These are phyloP conservation scores for Pogonognathellus flavescens DNA, from an alignment of 1,140 invertebrate species.

Conservation along the genomic window DNA sequence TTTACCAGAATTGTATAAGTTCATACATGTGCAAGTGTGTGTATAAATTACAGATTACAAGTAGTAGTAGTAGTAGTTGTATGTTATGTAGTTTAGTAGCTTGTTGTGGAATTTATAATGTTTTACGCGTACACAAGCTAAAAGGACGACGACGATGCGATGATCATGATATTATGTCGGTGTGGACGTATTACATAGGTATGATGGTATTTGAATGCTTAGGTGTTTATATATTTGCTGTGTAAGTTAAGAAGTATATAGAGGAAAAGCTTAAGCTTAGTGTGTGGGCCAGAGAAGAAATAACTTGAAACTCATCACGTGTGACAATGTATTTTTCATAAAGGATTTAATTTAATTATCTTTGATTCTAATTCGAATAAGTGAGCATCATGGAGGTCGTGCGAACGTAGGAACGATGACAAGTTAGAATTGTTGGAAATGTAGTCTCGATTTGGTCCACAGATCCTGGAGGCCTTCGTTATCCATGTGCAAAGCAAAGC, in stretches of 20 bases:
- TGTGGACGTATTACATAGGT: not conserved
- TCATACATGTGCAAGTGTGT: too few relatives aligned
- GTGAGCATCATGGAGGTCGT: slow-evolving; percentile 44
- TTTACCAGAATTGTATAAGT: too few relatives aligned
- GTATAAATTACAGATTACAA: too few relatives aligned
- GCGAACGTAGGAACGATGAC: slow-evolving; percentile 49
- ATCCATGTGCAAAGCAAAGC: slow-evolving; percentile 37
- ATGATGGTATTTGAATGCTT: not conserved
- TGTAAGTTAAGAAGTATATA: not conserved
- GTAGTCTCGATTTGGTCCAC: slow-evolving; percentile 44
- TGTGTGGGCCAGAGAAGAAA: slow-evolving; percentile 27
- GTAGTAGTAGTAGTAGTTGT: not conserved
- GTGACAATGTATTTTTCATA: slow-evolving; percentile 51
- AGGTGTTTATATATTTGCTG: not conserved
- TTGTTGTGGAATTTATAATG: not conserved
- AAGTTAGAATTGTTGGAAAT: slow-evolving; percentile 44
- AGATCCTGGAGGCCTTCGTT: slow-evolving; percentile 40
- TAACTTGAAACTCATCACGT: slow-evolving; percentile 52
- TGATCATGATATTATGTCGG: too few relatives aligned
- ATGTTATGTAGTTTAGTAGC: not conserved
- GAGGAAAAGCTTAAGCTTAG: slow-evolving; percentile 14
- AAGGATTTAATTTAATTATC: slow-evolving; percentile 50
- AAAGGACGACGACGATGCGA: not conserved
- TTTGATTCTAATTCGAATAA: slow-evolving; percentile 47
- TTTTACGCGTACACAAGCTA: not conserved